phyloP scores from a whole-genome alignment of 2,888 invertebrate species.

The Epinotia bilunana region DNA sequence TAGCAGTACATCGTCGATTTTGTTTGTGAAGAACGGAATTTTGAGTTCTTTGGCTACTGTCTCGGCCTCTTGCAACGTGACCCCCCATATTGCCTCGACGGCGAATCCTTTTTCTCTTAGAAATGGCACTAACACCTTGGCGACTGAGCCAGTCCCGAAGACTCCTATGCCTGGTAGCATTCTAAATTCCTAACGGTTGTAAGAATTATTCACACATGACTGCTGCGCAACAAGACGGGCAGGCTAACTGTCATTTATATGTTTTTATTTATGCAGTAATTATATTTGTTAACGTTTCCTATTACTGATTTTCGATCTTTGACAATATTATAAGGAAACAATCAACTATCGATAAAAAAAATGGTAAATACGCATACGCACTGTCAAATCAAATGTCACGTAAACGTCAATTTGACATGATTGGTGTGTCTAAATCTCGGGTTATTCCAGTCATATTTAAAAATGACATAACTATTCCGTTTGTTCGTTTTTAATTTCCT shows the following conservation, averaged over 20 bases:
- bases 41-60: conserved; percentile 91
- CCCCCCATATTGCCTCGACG: conserved; percentile 97
- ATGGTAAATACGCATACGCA: conserved; percentile 36
- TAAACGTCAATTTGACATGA: conserved; percentile 31
- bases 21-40: conserved; percentile 94
- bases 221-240: conserved; percentile 26
- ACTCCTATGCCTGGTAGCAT: conserved; percentile 98
- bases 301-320: not conserved
- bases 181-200: conserved; percentile 48
- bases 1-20: conserved; percentile 96
- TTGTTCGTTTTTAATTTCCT: not conserved
- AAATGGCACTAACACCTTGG: conserved; percentile 94
- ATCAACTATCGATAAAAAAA: conserved; percentile 32
- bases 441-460: not conserved
- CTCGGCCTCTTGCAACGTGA: conserved; percentile 91
- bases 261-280: not conserved
- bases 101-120: conserved; percentile 96
- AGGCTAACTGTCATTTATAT: not conserved
- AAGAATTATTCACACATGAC: conserved; percentile 44
- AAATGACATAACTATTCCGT: not conserved
- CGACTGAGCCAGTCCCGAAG: conserved; percentile 95
- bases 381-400: not conserved
- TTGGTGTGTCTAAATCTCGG: not conserved
- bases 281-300: conserved; percentile 1
- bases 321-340: conserved; percentile 26